Percentiles rank a stretch among this genome's conserved stretches.
These are phyloP conservation scores for Chaetodon trifasciatus DNA, from an alignment of 2,797 vertebrate genomes.

Conservation along the genomic window DNA sequence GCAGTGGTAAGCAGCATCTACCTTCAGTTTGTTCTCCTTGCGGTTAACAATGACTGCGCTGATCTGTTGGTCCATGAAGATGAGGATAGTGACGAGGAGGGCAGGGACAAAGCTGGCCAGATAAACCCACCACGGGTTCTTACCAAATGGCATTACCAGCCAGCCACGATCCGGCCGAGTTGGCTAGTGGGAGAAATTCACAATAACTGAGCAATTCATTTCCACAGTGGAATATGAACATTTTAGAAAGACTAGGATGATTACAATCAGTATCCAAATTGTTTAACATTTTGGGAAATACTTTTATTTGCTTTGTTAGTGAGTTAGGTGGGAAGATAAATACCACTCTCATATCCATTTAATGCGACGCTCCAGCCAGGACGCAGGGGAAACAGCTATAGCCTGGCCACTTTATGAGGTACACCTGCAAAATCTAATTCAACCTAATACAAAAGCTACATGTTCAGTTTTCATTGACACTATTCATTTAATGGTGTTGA, in stretches of 20 bases:
- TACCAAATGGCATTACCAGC: conserved; percentile 95
- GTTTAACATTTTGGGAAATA: neutral
- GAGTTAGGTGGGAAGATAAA: neutral
- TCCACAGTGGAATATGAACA: neutral
- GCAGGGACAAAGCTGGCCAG: conserved; percentile 92
- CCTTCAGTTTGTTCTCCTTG: conserved; percentile 96
- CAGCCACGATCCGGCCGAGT: conserved; percentile 93
- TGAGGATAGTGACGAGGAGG: conserved; percentile 97
- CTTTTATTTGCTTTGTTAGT: neutral
- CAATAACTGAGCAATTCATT: neutral
- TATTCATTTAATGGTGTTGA: neutral
- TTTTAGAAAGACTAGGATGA: neutral
- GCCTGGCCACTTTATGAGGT: neutral
- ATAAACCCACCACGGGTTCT: conserved; percentile 98
- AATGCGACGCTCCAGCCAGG: neutral
- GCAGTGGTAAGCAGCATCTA: conserved; percentile 9
- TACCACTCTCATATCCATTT: neutral
- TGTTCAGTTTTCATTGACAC: neutral
- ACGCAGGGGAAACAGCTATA: neutral
- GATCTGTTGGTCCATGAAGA: conserved; percentile 99
- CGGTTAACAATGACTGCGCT: conserved; percentile 97
- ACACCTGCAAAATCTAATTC: neutral
- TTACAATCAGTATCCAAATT: neutral
- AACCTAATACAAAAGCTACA: neutral
- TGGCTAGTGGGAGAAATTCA: conserved; percentile 83